Conservation (phyloP, 2,888 invertebrate genomes). For the Dasypogon diadema region DNA sequence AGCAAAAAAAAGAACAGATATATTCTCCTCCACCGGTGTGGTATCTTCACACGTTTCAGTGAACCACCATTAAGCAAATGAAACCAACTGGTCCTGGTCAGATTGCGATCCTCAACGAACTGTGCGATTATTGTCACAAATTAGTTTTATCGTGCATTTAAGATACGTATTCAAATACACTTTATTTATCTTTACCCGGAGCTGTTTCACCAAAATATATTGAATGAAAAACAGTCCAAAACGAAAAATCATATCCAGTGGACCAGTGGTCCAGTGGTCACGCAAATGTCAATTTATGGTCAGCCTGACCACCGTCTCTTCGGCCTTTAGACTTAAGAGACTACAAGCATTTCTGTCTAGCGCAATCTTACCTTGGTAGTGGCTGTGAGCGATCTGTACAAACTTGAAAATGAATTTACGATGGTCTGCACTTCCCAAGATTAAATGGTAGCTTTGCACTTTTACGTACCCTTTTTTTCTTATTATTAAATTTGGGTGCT, state of each 20-base stretch:
- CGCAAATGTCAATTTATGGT: slow-evolving; percentile 54
- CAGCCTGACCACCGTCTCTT: slow-evolving; percentile 29
- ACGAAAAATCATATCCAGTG: slow-evolving; percentile 43
- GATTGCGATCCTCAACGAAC: slow-evolving; percentile 6
- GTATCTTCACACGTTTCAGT: slow-evolving; percentile 45
- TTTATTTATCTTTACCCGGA: slow-evolving; percentile 46
- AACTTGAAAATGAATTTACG: slow-evolving; percentile 54
- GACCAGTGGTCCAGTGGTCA: neutral
- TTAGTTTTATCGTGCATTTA: slow-evolving; percentile 53
- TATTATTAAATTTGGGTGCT: slow-evolving; percentile 30
- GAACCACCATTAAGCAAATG: slow-evolving; percentile 44
- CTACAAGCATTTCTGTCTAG: slow-evolving; percentile 23
- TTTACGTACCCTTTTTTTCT: slow-evolving; percentile 4
- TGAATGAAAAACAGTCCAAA: slow-evolving; percentile 12
- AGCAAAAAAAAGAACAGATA: neutral
- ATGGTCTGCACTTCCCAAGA: slow-evolving; percentile 43
- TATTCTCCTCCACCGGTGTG: slow-evolving; percentile 24
- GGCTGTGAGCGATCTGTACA: neutral
- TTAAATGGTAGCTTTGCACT: slow-evolving; percentile 38
- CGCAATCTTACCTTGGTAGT: neutral
- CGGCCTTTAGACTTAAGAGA: neutral
- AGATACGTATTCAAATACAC: slow-evolving; percentile 48
- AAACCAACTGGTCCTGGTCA: slow-evolving; percentile 30
- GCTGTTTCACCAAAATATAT: slow-evolving; percentile 13
- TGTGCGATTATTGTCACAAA: slow-evolving; percentile 52